phyloP scores from a whole-genome alignment of 2,797 vertebrate species.

The Coregonus suidteri region DNA sequence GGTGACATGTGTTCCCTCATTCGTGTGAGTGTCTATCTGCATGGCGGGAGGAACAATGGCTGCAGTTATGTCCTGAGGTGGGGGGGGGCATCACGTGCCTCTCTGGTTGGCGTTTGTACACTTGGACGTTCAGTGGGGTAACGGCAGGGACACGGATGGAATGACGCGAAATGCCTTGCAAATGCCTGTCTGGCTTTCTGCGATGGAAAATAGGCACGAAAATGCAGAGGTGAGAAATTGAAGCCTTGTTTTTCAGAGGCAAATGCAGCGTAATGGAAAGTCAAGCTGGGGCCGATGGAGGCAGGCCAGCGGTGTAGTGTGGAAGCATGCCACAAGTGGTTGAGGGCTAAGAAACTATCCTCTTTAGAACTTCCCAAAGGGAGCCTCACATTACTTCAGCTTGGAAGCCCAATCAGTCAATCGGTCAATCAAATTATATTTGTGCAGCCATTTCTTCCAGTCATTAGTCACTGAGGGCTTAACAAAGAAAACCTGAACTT shows the following conservation, averaged over 20 bases:
- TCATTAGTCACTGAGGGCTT: neutral
- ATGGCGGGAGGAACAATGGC: conserved; percentile 48
- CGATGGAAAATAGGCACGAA: conserved; percentile 28
- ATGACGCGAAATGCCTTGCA: conserved; percentile 59
- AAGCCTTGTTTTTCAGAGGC: conserved; percentile 21
- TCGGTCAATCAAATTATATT: neutral
- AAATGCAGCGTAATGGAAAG: conserved; percentile 8
- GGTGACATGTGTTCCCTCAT: conserved; percentile 14
- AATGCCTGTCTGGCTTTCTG: conserved; percentile 51
- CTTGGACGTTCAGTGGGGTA: conserved; percentile 16
- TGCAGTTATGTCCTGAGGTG: conserved; percentile 48
- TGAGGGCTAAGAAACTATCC: neutral
- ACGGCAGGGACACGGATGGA: conserved; percentile 33
- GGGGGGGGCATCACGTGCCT: conserved; percentile 47
- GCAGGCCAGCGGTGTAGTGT: neutral
- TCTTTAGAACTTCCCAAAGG: neutral
- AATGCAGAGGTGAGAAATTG: conserved; percentile 1
- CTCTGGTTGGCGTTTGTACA: conserved; percentile 45
- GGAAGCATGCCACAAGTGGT: conserved; percentile 5
- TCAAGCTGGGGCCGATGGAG: neutral
- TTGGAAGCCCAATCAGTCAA: neutral
- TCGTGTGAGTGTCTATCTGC: conserved; percentile 46
- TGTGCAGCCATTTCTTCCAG: neutral
- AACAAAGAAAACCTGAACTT: neutral
- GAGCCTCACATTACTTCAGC: neutral